These are phyloP conservation scores for Erynnis tages DNA, from an alignment of 2,888 invertebrate genomes.

Conservation along the genomic window DNA sequence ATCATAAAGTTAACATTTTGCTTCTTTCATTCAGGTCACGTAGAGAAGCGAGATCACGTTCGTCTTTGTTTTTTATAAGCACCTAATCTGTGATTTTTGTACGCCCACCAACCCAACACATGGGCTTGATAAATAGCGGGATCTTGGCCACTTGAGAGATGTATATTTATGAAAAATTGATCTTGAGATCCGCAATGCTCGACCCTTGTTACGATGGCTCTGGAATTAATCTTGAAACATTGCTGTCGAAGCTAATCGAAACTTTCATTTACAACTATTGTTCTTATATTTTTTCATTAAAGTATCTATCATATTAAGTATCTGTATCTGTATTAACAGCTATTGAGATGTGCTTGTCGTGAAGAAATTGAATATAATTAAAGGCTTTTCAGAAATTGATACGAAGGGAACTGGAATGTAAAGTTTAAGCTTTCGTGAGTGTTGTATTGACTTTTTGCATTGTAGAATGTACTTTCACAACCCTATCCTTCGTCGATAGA, in stretches of 20 bases:
- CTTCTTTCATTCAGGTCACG: conserved; percentile 55
- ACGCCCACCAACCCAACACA: conserved; percentile 46
- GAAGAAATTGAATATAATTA: too few species aligned
- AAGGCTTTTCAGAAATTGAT: too few species aligned
- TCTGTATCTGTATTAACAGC: too few species aligned
- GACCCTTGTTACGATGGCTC: conserved; percentile 10
- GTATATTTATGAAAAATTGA: conserved; percentile 61
- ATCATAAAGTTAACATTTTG: conserved; percentile 55
- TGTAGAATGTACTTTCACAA: too few species aligned
- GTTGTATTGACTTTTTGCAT: too few species aligned
- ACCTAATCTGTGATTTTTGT: conserved; percentile 58
- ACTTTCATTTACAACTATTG: background rate
- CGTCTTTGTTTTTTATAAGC: conserved; percentile 55
- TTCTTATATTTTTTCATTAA: too few species aligned
- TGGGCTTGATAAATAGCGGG: conserved; percentile 64
- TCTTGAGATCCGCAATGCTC: conserved; percentile 29
- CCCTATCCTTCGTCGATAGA: too few species aligned
- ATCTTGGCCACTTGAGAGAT: conserved; percentile 47
- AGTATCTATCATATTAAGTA: too few species aligned
- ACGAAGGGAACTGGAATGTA: too few species aligned
- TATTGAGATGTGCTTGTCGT: too few species aligned
- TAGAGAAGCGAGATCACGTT: conserved; percentile 53
- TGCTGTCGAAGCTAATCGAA: background rate
- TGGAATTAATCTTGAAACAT: background rate
- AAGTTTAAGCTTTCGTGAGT: too few species aligned